Base-by-base conservation (phyloP, 2,797 vertebrate species). In the Pachyuromys duprasi region DNA sequence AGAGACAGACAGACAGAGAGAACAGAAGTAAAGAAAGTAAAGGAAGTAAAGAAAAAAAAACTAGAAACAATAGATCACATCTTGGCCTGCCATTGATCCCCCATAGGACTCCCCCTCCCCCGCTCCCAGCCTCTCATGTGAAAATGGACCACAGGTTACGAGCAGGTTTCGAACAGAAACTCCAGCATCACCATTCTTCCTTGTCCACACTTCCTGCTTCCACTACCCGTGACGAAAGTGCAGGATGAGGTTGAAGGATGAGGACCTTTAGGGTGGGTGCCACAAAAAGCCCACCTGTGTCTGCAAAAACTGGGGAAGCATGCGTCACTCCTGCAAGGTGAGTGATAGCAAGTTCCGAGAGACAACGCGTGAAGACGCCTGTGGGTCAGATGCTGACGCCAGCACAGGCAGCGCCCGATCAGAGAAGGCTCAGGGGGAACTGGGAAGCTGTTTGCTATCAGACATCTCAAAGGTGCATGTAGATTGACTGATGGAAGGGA, bases 341-440 rank as follows among this genome's bases (percentile, higher is more conserved):
- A 12, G 12, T 8, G 57, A 33, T 1, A 22, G 39, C 55, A 31
- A 4, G 11, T 13, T 57, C 28, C 42, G 2, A 0, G 14, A 3
- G 24, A 8, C 1, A 33, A 12, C n/a, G 57, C 17, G 39, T 26
- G 20, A n/a, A 63, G 49, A 67, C 36, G 8, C 12, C 24, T 17
- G 3, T 55, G 53, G 39, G 2, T 62, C 5, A 9, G 36, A 14
- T 20, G 74, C 39, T 45, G 53, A 70, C 45, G 22, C 9, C 53
- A 75, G 4, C 18, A 14, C 39, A 18, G 18, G 6, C 0, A 72
- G 31, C 33, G 0, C 0, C 0, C 12, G 70, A 57, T 8, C 5
- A 72, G 78, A 74, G 91, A 91, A 65, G 49, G 7, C n/a, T 8
- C 31, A 36, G 31, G 39, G 24, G 8, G 2, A 82, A 5, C 33